A percentile compares a stretch with the other conserved stretches of the same genome.
phyloP scores from a whole-genome alignment of 2,888 invertebrate genomes.

The Pasiphila rectangulata region DNA sequence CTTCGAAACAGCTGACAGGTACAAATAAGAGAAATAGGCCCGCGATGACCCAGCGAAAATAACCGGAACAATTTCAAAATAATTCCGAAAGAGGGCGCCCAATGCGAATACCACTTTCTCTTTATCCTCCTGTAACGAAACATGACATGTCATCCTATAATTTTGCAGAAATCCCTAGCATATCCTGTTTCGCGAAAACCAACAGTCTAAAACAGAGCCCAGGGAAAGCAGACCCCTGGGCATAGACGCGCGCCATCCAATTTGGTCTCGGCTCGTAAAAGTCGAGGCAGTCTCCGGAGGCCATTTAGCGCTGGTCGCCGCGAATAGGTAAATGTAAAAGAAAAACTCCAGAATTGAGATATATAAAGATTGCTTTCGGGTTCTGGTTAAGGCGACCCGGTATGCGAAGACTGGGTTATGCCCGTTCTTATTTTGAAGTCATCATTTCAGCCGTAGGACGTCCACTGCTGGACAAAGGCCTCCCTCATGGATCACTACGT shows the following conservation, averaged over 20 bases:
- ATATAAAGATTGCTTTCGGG: conserved; percentile 29
- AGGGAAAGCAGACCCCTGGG: conserved; percentile 27
- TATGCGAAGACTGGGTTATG: conserved; percentile 6
- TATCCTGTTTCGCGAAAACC: conserved; percentile 29
- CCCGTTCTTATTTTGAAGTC: background rate
- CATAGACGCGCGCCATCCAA: conserved; percentile 28
- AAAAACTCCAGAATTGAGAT: conserved; percentile 31
- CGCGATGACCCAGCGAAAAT: conserved; percentile 33
- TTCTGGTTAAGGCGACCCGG: conserved; percentile 14
- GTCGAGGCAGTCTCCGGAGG: conserved; percentile 26
- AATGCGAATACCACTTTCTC: conserved; percentile 31
- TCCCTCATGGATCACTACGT: too few relatives aligned
- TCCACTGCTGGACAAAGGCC: too few relatives aligned
- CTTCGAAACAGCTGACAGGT: conserved; percentile 31
- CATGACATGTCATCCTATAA: conserved; percentile 38
- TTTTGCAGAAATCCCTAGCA: conserved; percentile 34
- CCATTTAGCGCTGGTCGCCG: conserved; percentile 36
- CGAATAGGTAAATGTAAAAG: conserved; percentile 35
- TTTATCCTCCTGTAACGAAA: conserved; percentile 34
- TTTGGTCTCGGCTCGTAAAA: conserved; percentile 34
- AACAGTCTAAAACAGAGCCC: conserved; percentile 29
- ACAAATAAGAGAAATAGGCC: conserved; percentile 32
- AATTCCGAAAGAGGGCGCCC: conserved; percentile 29
- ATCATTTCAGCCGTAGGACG: too few relatives aligned
- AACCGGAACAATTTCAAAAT: conserved; percentile 24